Percentiles rank a stretch among this genome's conserved stretches.
Conservation (phyloP, 2,113 vertebrate species). For the Vidua chalybeata region DNA sequence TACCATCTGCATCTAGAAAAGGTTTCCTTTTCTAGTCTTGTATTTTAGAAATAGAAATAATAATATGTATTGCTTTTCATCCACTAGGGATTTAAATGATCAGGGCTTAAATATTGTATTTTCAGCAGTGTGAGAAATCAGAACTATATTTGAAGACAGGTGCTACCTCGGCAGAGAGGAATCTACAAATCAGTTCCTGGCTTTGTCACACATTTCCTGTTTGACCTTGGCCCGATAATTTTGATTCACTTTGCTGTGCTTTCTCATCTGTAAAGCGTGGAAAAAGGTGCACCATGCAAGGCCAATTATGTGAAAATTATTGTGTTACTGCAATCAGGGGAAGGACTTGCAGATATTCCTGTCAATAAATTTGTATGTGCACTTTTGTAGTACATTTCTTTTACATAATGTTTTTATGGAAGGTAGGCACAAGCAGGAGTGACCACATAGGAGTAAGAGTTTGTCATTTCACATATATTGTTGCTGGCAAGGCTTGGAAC, state of each 20-base stretch:
- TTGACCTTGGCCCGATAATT: neutral
- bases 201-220: neutral
- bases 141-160: neutral
- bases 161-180: neutral
- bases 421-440: neutral
- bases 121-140: neutral
- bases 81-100: neutral
- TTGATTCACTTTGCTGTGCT: neutral
- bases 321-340: neutral
- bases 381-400: neutral
- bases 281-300: neutral
- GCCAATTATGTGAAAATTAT: neutral
- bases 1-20: neutral
- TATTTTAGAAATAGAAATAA: neutral
- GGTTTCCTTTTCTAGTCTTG: neutral
- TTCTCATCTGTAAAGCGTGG: neutral
- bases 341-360: neutral
- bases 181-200: neutral
- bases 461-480: neutral
- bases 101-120: neutral
- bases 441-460: neutral
- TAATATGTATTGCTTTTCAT: neutral
- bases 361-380: neutral
- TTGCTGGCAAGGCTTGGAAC: neutral
- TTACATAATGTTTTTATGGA: neutral